A percentile compares a stretch with the other conserved stretches of the same genome.
phyloP scores from a whole-genome alignment of 1,140 invertebrate species.

The Drosophila pectinifera region DNA sequence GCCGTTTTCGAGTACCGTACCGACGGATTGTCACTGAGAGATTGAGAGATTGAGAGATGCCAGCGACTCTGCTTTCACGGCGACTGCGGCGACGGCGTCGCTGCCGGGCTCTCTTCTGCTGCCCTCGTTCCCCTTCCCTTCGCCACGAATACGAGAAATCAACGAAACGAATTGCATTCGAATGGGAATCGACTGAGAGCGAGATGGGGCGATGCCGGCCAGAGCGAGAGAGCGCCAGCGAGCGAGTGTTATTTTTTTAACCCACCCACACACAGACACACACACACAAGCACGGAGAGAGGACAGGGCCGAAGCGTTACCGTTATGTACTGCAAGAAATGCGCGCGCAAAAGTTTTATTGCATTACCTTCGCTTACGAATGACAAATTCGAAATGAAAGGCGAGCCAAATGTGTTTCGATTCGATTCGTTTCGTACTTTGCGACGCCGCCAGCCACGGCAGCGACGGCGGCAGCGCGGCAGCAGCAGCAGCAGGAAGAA shows the following conservation, averaged over 20 bases:
- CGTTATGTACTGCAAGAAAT: conserved; percentile 64
- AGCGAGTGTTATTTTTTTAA: conserved; percentile 70
- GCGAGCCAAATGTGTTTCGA: conserved; percentile 81
- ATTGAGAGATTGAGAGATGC: conserved; percentile 53
- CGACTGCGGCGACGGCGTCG: conserved; percentile 45
- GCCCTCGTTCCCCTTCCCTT: conserved; percentile 3
- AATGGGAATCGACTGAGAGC: conserved; percentile 69
- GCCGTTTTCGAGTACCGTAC: conserved; percentile 57
- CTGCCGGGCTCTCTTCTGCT: conserved; percentile 19
- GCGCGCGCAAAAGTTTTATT: conserved; percentile 84
- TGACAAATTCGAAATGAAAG: conserved; percentile 85
- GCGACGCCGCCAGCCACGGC: conserved; percentile 44
- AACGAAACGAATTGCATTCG: conserved; percentile 83
- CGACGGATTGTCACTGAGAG: conserved; percentile 77
- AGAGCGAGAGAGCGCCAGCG: conserved; percentile 1
- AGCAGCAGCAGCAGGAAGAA: conserved; percentile 36
- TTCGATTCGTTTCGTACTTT: conserved; percentile 73
- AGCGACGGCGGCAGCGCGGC: conserved; percentile 35
- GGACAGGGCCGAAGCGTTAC: conserved; percentile 30
- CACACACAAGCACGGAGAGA: neutral
- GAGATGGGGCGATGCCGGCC: conserved; percentile 31
- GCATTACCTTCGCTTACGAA: conserved; percentile 85
- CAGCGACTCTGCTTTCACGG: conserved; percentile 33
- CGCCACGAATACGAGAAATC: conserved; percentile 69
- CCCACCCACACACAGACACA: conserved; percentile 60